These are phyloP conservation scores for Volucella zonaria DNA, from an alignment of 2,888 invertebrate genomes.

Conservation along the genomic window DNA sequence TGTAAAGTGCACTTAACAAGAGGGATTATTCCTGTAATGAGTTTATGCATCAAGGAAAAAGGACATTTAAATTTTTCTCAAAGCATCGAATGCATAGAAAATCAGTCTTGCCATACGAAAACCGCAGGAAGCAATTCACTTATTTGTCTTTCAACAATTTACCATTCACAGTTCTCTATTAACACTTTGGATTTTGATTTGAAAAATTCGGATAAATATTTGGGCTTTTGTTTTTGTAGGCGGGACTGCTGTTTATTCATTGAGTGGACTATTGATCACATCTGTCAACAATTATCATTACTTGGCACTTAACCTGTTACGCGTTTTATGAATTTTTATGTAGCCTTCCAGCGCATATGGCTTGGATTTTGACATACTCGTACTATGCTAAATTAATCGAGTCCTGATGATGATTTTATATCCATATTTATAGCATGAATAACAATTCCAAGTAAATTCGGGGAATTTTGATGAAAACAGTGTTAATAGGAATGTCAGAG, in stretches of 20 bases:
- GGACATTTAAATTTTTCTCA: constrained; percentile 7
- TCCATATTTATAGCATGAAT: no score
- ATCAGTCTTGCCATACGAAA: not conserved
- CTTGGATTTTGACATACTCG: not conserved
- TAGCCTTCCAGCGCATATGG: not conserved
- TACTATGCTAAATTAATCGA: no score
- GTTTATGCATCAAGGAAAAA: constrained; percentile 13
- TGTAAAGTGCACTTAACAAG: constrained; percentile 47
- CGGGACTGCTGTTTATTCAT: constrained; percentile 46
- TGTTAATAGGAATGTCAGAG: no score
- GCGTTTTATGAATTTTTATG: not conserved
- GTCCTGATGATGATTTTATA: no score
- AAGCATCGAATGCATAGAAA: not conserved
- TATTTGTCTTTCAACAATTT: not conserved
- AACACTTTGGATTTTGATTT: not conserved
- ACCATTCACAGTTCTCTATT: not conserved
- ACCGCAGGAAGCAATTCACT: not conserved
- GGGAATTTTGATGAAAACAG: no score
- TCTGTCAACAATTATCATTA: constrained; percentile 55
- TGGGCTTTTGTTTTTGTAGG: constrained; percentile 19
- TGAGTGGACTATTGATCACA: constrained; percentile 61
- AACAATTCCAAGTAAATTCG: no score
- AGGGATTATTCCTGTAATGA: constrained; percentile 26
- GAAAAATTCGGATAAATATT: constrained; percentile 1
- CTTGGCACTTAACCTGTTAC: constrained; percentile 20